Conservation (phyloP, 2,888 invertebrate genomes). For the Hypsopygia costalis region DNA sequence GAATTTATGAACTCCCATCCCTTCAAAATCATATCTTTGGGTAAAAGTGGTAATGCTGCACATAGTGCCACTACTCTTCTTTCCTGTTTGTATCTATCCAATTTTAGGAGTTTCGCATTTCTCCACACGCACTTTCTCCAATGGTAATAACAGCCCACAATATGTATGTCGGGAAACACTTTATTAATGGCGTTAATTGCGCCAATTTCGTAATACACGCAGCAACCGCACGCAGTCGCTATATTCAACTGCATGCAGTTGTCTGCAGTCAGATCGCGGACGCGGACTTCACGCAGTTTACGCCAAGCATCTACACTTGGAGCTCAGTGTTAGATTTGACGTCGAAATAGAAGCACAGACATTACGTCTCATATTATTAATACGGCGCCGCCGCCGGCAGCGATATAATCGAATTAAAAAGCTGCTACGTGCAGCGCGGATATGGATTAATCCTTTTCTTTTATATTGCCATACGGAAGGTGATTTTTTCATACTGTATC, state of each 20-base stretch:
- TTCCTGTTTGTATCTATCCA: no score
- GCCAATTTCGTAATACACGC: no score
- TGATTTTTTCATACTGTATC: conserved; percentile 7
- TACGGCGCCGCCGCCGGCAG: conserved; percentile 5
- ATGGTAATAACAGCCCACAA: no score
- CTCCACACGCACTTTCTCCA: no score
- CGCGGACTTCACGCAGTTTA: background rate
- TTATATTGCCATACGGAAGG: conserved; percentile 2
- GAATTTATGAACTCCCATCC: no score
- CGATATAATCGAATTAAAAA: conserved; percentile 1
- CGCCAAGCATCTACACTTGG: conserved; percentile 1
- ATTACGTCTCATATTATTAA: background rate
- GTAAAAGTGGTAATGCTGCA: no score
- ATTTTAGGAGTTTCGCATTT: no score
- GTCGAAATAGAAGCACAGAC: background rate
- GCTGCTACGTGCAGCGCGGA: conserved; percentile 1
- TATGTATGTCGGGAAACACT: no score
- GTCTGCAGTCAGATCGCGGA: conserved; percentile 5
- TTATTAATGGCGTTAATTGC: no score
- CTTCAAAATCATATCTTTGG: no score
- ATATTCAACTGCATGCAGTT: conserved; percentile 9
- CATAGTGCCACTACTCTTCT: no score
- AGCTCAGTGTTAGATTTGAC: conserved; percentile 1
- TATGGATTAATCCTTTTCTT: conserved; percentile 5
- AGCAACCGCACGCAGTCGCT: conserved; percentile 8